Base-by-base conservation (phyloP, 2,113 vertebrate genomes). In the Gadus macrocephalus region DNA sequence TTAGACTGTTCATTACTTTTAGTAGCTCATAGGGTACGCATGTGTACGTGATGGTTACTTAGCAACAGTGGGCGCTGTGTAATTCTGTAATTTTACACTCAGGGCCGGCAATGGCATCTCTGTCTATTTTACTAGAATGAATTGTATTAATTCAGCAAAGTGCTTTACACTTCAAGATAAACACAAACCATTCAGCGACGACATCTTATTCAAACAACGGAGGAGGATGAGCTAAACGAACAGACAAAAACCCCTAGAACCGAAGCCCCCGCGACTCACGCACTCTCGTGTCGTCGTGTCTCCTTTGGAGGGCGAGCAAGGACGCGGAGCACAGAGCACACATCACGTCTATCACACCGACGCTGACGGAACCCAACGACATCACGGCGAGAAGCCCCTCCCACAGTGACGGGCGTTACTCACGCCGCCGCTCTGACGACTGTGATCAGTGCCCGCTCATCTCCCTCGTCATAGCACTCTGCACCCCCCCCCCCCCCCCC, bases 371-470 rank as follows among this genome's bases (percentile, higher is more conserved):
- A 49, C 42, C 2, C 5, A 49, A 49, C 6, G 42, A 49, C 7
- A 49, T 2, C 42, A 11, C 11, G 20, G 62, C 78, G 15, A 11
- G 62, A 73, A 66, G 72, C 27, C 70, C 69, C 79, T 83, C 81
- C 73, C 70, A 68, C 59, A 69, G 27, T 71, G 79, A 82, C 81
- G 75, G 49, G 59, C 22, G 82, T 83, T 79, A 38, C 72, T 73
- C 71, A 72, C 67, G 60, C 68, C 22, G 62, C 55, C 72, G 62
- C 67, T 55, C 58, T 81, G 70, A 84, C 71, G 68, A 84, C 74
- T 79, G 17, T 77, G 67, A 74, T 68, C 58, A 49, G 19, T 49
- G 71, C 19, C 19, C 56, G 65, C n/a, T 64, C 65, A 70, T 31
- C 42, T 35, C 28, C 1, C 58, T 65, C 28, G 27, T 70, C n/a